These are phyloP conservation scores for Oreochromis tanganicae DNA, from an alignment of 2,113 vertebrate genomes.

Conservation along the genomic window DNA sequence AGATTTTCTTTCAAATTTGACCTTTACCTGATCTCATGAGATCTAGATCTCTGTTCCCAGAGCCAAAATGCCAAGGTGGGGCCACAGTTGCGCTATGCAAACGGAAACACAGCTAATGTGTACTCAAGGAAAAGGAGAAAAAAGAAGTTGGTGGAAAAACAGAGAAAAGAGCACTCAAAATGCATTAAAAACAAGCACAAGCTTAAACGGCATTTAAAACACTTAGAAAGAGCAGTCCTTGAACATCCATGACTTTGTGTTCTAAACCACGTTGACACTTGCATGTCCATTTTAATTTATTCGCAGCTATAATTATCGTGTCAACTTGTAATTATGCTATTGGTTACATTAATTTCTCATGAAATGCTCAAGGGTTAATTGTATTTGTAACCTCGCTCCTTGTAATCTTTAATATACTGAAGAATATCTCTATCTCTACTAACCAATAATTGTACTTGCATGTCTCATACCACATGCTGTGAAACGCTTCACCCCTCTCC, in stretches of 20 bases:
- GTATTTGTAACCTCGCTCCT: slow-evolving; percentile 1
- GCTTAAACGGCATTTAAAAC: neutral
- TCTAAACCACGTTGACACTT: neutral
- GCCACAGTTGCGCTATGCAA: neutral
- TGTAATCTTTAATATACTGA: neutral
- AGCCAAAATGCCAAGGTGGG: neutral
- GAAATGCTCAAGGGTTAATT: neutral
- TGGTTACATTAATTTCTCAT: neutral
- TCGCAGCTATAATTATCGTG: neutral
- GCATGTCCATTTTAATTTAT: neutral
- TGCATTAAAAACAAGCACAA: neutral
- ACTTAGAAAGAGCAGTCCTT: neutral
- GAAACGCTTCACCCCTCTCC: neutral
- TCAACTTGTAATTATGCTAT: neutral
- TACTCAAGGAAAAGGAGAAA: neutral
- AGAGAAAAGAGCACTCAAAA: neutral
- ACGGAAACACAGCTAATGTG: neutral
- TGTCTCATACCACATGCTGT: neutral
- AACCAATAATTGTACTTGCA: neutral
- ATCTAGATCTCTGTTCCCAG: neutral
- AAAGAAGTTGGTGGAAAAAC: neutral
- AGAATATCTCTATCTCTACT: neutral
- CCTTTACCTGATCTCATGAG: neutral
- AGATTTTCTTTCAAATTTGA: neutral
- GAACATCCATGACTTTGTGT: neutral